A percentile compares a stretch with the other conserved stretches of the same genome.
These are phyloP conservation scores for Stichodactyla mertensii DNA, from an alignment of 64 coral and sea anemone genomes.

Conservation along the genomic window DNA sequence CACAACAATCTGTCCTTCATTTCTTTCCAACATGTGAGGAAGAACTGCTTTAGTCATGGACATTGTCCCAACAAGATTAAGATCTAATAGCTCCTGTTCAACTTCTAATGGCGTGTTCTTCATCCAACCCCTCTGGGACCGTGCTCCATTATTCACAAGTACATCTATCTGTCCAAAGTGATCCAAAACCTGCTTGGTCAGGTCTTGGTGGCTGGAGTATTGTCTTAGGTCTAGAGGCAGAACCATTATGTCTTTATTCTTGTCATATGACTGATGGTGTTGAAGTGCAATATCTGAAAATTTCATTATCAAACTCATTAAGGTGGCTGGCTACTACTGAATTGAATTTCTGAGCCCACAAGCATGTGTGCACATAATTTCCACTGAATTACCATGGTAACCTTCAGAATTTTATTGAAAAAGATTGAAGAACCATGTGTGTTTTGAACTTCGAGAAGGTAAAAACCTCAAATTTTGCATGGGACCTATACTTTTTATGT, in stretches of 20 bases:
- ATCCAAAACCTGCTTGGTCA: neutral
- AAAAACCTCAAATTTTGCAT: no score
- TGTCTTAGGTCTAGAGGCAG: constrained; percentile 51
- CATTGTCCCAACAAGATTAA: constrained; percentile 76
- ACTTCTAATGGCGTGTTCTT: constrained; percentile 19
- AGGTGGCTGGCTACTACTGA: no score
- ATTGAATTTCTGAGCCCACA: no score
- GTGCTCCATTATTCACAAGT: neutral
- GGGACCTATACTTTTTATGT: no score
- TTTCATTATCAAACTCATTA: no score
- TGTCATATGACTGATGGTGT: neutral
- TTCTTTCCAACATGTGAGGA: constrained; percentile 61
- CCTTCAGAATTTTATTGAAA: no score
- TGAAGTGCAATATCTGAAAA: no score
- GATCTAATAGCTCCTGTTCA: constrained; percentile 39
- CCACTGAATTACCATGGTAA: no score
- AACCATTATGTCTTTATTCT: constrained; percentile 40
- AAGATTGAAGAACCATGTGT: no score
- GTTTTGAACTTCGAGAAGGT: no score
- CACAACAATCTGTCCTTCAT: constrained; percentile 71
- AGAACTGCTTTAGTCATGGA: constrained; percentile 82
- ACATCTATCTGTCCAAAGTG: neutral
- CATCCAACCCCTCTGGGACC: neutral
- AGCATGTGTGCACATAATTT: no score
- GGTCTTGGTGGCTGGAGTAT: constrained; percentile 31